phyloP scores from a whole-genome alignment of 2,113 vertebrate species.

The Pelmatolapia mariae region DNA sequence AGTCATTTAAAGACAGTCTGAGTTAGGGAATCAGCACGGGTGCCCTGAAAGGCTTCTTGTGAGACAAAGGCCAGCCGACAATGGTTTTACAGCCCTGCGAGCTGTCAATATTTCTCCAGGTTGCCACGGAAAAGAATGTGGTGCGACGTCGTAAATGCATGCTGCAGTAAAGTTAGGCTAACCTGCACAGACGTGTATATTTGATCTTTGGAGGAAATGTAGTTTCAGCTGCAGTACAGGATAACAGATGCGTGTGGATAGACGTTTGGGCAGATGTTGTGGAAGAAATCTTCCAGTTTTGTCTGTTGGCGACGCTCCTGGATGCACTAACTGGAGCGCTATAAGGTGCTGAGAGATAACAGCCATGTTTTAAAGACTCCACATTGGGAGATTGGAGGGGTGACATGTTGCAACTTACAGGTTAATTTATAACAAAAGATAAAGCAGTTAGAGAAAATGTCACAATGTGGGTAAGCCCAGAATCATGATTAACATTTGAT shows the following conservation, averaged over 20 bases:
- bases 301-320: neutral
- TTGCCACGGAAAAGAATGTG: slow-evolving; percentile 36
- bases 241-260: neutral
- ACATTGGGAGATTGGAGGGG: neutral
- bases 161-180: neutral
- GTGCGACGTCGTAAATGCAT: neutral
- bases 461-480: neutral
- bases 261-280: neutral
- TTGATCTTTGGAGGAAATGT: neutral
- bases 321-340: neutral
- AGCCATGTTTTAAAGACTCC: neutral
- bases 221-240: neutral
- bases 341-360: neutral
- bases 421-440: neutral
- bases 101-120: slow-evolving; percentile 47
- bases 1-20: neutral
- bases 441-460: neutral
- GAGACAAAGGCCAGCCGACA: slow-evolving; percentile 17
- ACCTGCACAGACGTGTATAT: neutral
- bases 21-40: neutral
- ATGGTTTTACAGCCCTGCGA: slow-evolving; percentile 10
- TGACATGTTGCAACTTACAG: neutral
- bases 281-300: neutral
- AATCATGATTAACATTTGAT: neutral
- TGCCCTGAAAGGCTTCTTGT: slow-evolving; percentile 14